Evolutionary conservation across 1,140 invertebrate species (phyloP), one percentile per base, ranked within the genome.

Genomic region (Bombus picipes): DNA sequence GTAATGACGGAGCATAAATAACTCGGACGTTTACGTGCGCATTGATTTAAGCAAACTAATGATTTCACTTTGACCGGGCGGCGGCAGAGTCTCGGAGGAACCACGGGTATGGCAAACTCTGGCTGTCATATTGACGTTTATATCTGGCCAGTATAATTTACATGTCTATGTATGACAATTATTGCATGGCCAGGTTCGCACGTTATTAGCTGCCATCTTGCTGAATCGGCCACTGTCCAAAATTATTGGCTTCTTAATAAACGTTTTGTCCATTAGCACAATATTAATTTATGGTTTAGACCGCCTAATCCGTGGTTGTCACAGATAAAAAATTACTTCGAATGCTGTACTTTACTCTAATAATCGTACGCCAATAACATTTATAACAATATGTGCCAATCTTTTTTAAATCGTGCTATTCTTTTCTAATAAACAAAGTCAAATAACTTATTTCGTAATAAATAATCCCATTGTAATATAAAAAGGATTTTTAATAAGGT

Each of bases 11-110:
- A 92, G 91, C 95, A 95, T 95, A 95, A 95, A 95, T 95, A 95
- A 95, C 93, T 89, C 89, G 92, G 95, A 95, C 95, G 88, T 95
- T 95, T 95, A 95, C 93, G 95, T 88, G 94, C 94, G 94, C 95
- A 95, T 95, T 95, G 95, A 95, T 95, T 95, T 94, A 95, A 95
- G 94, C 94, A 95, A 95, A 95, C 94, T 95, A 95, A 95, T 95
- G 94, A 95, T 95, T 95, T 95, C 93, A 95, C 95, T 95, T 95
- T 95, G 95, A 94, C 93, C 93, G 91, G 89, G 75, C 90, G 80
- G 83, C 85, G 89, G 80, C 87, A 22, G 47, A 53, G 47, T 53
- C 47, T 53, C 47, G 88, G 90, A 92, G 92, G 93, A 91, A 93
- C 89, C 92, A 87, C 62, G 70, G 39, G 59, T 83, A n/a, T 71